Conservation (phyloP, 2,113 vertebrate species). For the Uria lomvia region DNA sequence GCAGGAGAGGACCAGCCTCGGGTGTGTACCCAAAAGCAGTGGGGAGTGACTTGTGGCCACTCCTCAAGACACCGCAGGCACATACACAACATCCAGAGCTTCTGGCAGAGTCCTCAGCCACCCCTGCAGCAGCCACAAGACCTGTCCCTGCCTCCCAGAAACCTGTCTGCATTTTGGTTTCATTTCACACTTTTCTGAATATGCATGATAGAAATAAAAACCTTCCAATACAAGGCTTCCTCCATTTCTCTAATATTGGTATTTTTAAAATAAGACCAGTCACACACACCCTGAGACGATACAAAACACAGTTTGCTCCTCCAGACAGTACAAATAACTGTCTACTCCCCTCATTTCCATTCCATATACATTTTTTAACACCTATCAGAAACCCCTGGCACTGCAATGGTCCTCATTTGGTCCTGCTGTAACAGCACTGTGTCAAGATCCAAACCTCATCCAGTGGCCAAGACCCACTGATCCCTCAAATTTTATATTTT, state of each 20-base stretch:
- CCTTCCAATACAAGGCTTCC: neutral
- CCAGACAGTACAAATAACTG: neutral
- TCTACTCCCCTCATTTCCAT: neutral
- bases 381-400: neutral
- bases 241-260: neutral
- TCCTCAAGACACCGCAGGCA: neutral
- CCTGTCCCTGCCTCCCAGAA: neutral
- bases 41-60: rapidly evolving
- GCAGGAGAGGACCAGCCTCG: neutral
- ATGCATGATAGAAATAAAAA: neutral
- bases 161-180: neutral
- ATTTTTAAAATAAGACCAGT: neutral
- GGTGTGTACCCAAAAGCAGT: rapidly evolving
- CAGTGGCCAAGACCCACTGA: rapidly evolving
- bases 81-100: neutral
- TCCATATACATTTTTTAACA: neutral
- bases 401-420: rapidly evolving
- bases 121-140: neutral
- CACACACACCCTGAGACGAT: neutral
- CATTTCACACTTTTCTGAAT: neutral
- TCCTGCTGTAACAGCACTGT: neutral
- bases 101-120: rapidly evolving
- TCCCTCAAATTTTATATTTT: neutral
- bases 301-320: neutral
- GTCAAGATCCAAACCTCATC: neutral